phyloP scores from a whole-genome alignment of 2,888 invertebrate species.

The Rhimphoctona megacephalus region DNA sequence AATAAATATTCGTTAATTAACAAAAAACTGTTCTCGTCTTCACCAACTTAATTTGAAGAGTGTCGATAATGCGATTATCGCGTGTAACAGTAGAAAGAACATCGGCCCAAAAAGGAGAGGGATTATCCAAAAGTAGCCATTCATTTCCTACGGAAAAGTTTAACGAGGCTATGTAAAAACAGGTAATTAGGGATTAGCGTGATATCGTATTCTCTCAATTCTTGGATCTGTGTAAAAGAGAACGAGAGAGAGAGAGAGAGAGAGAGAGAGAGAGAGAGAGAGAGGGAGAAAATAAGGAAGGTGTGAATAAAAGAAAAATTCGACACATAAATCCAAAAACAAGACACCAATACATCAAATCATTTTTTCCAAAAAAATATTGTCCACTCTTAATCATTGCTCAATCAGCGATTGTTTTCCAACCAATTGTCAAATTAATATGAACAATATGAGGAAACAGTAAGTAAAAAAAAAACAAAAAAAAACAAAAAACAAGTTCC shows the following conservation, averaged over 20 bases:
- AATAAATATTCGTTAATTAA: too few species aligned
- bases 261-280: neutral
- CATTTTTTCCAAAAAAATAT: neutral
- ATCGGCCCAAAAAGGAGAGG: neutral
- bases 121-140: constrained; percentile 47
- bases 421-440: neutral
- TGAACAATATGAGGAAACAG: neutral
- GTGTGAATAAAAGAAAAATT: too few species aligned
- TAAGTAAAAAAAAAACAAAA: neutral
- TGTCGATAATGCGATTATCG: constrained; percentile 38
- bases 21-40: too few species aligned
- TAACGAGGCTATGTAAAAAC: constrained; percentile 24
- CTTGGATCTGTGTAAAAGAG: neutral
- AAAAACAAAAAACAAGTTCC: neutral
- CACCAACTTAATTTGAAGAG: neutral
- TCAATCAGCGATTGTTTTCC: neutral
- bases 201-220: constrained; percentile 19
- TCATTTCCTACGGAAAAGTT: constrained; percentile 39
- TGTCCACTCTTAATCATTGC: neutral
- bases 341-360: neutral
- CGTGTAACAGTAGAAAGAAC: constrained; percentile 13
- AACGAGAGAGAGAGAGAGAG: neutral
- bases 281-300: neutral
- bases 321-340: neutral
- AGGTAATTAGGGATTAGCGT: constrained; percentile 45